These are phyloP conservation scores for Enoplosus armatus DNA, from an alignment of 2,797 vertebrate genomes.

Conservation along the genomic window DNA sequence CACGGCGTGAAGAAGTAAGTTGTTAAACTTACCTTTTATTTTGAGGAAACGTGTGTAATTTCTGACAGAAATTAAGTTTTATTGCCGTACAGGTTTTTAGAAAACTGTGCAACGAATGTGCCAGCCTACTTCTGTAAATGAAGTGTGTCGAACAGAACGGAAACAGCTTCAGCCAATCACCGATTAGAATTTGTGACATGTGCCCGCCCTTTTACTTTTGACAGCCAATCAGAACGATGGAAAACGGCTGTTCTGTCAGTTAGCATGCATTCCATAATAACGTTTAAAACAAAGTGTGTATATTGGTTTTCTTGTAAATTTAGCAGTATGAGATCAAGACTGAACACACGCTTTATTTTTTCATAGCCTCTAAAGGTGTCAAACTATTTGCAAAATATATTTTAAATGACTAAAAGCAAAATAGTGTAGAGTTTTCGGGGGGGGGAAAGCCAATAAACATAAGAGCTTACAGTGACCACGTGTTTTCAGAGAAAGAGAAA, in stretches of 20 bases:
- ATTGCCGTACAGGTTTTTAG: rapidly evolving
- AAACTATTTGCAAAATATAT: neutral
- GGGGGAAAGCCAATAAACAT: rapidly evolving
- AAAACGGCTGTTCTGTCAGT: constrained; percentile 47
- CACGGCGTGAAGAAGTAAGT: rapidly evolving
- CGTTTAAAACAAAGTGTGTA: rapidly evolving
- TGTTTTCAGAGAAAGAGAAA: constrained; percentile 87
- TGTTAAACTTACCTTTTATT: constrained; percentile 46
- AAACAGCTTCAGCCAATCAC: constrained; percentile 57
- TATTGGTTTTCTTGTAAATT: rapidly evolving
- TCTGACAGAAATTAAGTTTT: neutral
- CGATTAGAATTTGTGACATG: rapidly evolving
- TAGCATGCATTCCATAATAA: neutral
- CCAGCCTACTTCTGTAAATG: rapidly evolving
- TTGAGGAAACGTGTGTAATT: neutral
- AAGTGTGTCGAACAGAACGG: neutral
- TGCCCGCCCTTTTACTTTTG: neutral
- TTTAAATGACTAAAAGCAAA: neutral
- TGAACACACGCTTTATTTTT: rapidly evolving
- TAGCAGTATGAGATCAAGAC: rapidly evolving
- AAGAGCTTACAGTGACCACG: constrained; percentile 67
- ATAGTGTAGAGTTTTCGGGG: rapidly evolving
- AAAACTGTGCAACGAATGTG: too few species aligned
- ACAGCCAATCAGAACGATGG: constrained; percentile 65
- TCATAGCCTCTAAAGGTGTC: rapidly evolving